A percentile compares a stretch with the other conserved stretches of the same genome.
Conservation (phyloP, 1,140 invertebrate species). For the Patella vulgata region DNA sequence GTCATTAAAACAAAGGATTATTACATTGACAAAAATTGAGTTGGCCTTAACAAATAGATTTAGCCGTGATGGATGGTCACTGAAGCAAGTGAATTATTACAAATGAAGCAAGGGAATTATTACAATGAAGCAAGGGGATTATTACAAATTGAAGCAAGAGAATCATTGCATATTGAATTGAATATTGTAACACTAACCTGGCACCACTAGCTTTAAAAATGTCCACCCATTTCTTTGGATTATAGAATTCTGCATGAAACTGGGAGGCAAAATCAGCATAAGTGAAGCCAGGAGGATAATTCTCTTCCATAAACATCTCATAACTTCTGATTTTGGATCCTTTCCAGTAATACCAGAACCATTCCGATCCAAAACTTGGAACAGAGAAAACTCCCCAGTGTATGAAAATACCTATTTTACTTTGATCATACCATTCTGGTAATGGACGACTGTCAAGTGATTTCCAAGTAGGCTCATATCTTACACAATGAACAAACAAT, state of each 20-base stretch:
- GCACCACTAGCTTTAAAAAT: slow-evolving; percentile 47
- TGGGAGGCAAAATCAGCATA: slow-evolving; percentile 51
- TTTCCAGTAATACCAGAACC: slow-evolving; percentile 53
- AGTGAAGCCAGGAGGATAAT: slow-evolving; percentile 36
- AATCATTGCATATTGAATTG: background rate
- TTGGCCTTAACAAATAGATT: no score
- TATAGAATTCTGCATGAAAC: slow-evolving; percentile 52
- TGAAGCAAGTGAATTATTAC: no score
- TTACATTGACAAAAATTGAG: no score
- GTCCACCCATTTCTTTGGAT: slow-evolving; percentile 43
- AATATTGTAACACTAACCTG: slow-evolving; percentile 44
- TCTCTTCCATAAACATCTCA: background rate
- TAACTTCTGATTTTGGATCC: background rate
- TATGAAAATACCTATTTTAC: slow-evolving; percentile 65
- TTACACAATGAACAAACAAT: no score
- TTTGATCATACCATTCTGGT: slow-evolving; percentile 62
- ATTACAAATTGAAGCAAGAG: slow-evolving; percentile 2
- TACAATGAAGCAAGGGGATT: slow-evolving; percentile 22
- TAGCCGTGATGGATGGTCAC: no score
- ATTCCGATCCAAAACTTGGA: slow-evolving; percentile 48
- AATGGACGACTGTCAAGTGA: slow-evolving; percentile 59
- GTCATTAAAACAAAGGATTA: no score
- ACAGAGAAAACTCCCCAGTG: slow-evolving; percentile 65
- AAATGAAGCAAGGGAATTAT: no score
- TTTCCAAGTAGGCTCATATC: slow-evolving; percentile 47